phyloP scores from a whole-genome alignment of 2,888 invertebrate genomes.

The Pherbina coryleti region DNA sequence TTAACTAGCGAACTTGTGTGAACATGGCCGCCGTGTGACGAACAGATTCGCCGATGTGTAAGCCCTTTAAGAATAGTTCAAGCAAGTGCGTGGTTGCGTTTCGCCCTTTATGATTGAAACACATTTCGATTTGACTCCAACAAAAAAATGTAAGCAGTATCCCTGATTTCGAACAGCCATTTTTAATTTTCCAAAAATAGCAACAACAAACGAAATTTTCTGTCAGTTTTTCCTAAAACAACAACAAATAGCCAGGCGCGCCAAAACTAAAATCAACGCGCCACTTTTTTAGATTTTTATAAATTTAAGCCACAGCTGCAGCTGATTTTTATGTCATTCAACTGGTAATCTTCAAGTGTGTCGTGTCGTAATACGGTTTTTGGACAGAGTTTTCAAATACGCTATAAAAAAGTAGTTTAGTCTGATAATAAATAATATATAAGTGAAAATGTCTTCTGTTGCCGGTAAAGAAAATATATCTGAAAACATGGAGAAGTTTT shows the following conservation, averaged over 20 bases:
- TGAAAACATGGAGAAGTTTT: constrained; percentile 68
- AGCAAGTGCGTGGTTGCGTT: too few relatives aligned
- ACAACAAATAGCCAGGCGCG: constrained; percentile 23
- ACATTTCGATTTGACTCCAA: too few relatives aligned
- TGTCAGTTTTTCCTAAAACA: not conserved
- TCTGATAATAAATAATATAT: not conserved
- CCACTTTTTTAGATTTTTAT: constrained; percentile 14
- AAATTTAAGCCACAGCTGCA: not conserved
- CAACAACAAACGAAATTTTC: not conserved
- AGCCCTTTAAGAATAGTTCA: too few relatives aligned
- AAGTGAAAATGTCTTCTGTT: constrained; percentile 54
- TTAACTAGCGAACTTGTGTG: too few relatives aligned
- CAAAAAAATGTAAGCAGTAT: not conserved
- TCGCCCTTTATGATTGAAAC: too few relatives aligned
- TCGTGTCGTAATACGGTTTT: not conserved
- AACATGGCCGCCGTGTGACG: too few relatives aligned
- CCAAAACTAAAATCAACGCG: constrained; percentile 29
- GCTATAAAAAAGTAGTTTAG: not conserved
- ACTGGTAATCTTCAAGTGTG: not conserved
- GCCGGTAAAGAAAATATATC: constrained; percentile 68
- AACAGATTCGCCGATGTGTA: too few relatives aligned
- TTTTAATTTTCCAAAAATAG: not conserved
- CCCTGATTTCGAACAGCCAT: not conserved
- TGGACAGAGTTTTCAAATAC: not conserved
- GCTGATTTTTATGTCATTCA: not conserved